phyloP scores from a whole-genome alignment of 2,888 invertebrate genomes.

The Tanypteryx hageni region DNA sequence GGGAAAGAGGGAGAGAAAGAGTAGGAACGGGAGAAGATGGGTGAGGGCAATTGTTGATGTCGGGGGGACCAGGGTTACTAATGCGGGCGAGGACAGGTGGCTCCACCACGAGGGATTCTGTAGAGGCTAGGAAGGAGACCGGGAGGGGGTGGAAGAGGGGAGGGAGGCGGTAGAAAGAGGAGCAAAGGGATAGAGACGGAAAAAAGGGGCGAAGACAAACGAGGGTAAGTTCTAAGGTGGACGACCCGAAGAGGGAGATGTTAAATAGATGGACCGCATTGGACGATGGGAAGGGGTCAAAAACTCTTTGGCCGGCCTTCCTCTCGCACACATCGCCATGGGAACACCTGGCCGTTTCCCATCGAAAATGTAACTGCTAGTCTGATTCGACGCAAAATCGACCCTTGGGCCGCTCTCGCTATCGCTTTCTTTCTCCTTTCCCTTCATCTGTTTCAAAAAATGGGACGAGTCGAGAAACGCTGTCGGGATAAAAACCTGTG shows the following conservation, averaged over 20 bases:
- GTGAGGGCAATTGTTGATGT: conserved; percentile 45
- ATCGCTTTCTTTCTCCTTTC: neutral
- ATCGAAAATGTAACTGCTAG: conserved; percentile 60
- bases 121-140: neutral
- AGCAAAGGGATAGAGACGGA: neutral
- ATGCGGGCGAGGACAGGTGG: conserved; percentile 61
- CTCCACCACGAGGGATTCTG: conserved; percentile 53
- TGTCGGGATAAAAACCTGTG: too few relatives aligned
- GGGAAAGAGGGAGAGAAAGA: neutral
- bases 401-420: neutral
- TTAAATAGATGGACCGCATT: conserved; percentile 57
- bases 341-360: conserved; percentile 48
- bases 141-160: neutral
- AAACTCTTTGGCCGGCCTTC: conserved; percentile 21
- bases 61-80: conserved; percentile 45
- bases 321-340: conserved; percentile 17
- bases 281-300: conserved; percentile 45
- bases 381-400: conserved; percentile 41
- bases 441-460: neutral
- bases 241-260: conserved; percentile 62
- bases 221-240: conserved; percentile 54
- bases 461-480: neutral
- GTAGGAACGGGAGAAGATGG: neutral
- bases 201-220: conserved; percentile 55
- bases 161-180: neutral